Evolutionary conservation across 1,140 invertebrate genomes (phyloP).

Genomic region (Acromyrmex charruanus): DNA sequence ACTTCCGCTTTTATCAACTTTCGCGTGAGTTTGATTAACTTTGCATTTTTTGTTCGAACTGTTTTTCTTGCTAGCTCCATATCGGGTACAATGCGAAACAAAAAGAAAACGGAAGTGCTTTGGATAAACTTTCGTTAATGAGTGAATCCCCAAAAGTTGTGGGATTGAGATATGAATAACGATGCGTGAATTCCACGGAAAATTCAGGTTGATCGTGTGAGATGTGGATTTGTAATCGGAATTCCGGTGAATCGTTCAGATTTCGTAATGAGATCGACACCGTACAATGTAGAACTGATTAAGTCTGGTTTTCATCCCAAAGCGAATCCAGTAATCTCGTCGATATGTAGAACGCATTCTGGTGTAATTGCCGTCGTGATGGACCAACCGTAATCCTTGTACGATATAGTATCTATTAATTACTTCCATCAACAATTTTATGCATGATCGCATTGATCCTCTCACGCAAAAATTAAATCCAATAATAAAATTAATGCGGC

Average conservation of each 20-base stretch:
- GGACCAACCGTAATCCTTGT: neutral
- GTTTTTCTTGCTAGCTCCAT: neutral
- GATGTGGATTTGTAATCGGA: conserved; percentile 1
- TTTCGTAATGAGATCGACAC: conserved; percentile 15
- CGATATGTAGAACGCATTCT: conserved; percentile 35
- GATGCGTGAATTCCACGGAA: neutral
- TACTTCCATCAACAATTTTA: conserved; percentile 31
- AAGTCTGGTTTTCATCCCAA: conserved; percentile 36
- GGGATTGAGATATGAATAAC: neutral
- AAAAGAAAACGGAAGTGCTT: neutral
- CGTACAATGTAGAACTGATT: conserved; percentile 29
- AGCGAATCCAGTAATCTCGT: conserved; percentile 20
- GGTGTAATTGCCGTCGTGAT: conserved; percentile 23
- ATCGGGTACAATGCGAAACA: neutral
- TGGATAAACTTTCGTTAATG: neutral
- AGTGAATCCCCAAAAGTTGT: neutral
- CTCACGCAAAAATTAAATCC: neutral
- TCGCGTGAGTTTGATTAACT: neutral
- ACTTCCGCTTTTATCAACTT: conserved; percentile 23
- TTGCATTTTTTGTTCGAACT: conserved; percentile 4
- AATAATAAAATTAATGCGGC: neutral
- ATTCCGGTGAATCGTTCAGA: neutral
- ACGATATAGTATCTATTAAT: conserved; percentile 46
- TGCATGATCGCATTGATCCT: neutral
- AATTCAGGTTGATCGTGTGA: neutral